Evolutionary conservation across 2,797 vertebrate genomes (phyloP).

Genomic region (Morus bassanus): DNA sequence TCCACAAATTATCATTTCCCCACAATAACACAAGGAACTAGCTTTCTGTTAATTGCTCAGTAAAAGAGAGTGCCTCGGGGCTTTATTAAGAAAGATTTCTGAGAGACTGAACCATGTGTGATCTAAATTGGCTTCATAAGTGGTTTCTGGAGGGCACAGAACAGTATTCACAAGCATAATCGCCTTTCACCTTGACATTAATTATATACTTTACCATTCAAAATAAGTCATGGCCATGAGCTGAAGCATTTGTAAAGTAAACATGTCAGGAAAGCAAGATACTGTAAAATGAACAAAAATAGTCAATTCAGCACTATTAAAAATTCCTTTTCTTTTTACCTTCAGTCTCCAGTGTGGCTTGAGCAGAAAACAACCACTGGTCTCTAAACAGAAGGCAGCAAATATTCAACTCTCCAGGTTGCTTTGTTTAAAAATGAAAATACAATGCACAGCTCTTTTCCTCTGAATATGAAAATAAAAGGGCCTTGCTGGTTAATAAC

Average conservation of each 20-base stretch:
- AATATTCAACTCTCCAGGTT: neutral
- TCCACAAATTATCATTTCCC: conserved; percentile 20
- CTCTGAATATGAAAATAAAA: conserved; percentile 53
- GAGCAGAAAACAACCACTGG: conserved; percentile 9
- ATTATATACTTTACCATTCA: conserved; percentile 68
- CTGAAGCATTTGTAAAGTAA: conserved; percentile 70
- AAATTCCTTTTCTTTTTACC: conserved; percentile 31
- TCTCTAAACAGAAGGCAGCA: conserved; percentile 23
- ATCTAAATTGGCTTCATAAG: conserved; percentile 73
- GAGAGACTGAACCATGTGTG: conserved; percentile 65
- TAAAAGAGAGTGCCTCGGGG: conserved; percentile 24
- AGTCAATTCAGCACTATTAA: conserved; percentile 55
- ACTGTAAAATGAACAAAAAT: conserved; percentile 56
- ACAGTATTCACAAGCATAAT: conserved; percentile 63
- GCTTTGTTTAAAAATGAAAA: conserved; percentile 27
- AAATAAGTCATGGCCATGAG: conserved; percentile 54
- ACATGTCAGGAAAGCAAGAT: conserved; percentile 69
- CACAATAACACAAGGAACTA: conserved; percentile 27
- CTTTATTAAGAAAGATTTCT: conserved; percentile 73
- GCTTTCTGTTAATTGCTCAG: conserved; percentile 52
- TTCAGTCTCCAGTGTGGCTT: neutral
- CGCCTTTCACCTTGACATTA: conserved; percentile 74
- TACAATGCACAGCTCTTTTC: neutral
- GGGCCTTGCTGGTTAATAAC: neutral
- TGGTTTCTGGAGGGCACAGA: conserved; percentile 65